Base-by-base conservation (phyloP, 2,113 vertebrate genomes). In the Varanus salvator region DNA sequence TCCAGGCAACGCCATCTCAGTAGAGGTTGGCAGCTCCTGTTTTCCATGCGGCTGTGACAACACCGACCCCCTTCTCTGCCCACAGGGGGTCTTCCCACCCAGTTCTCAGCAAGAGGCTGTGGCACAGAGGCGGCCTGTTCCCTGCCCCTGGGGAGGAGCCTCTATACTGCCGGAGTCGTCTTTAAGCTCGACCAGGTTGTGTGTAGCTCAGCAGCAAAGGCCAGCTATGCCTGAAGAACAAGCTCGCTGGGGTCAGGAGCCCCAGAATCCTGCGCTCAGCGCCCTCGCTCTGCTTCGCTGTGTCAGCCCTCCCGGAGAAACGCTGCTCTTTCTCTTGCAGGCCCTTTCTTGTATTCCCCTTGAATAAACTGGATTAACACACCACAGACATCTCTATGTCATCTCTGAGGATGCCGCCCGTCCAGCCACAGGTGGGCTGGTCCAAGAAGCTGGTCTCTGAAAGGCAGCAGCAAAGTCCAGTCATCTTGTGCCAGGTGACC, bases 231-330 rank as follows among this genome's bases (percentile, higher is more conserved):
- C 54, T 27, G 44, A 78, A 31, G 29, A 27, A 12, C 23, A 64
- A 87, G 84, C 19, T 27, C 6, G 29, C 25, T 11, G 27, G 84
- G 72, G n/a, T 23, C 71, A 6, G 38, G 12, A 0, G 29, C 19
- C 68, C 31, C 50, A 38, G 44, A 44, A 48, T 48, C n/a, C 27
- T 25, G 6, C n/a, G 21, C 69, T 74, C 31, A 15, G 27, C 3
- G 0, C 76, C 1, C 0, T 50, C 25, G 15, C 27, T 9, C 21
- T n/a, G 2, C 34, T 27, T 17, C 5, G 11, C 31, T 23, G 6
- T 74, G 31, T 25, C 8, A 8, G 15, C 75, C 8, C 31, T 50
- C 1, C 34, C 0, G 8, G 6, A 34, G 23, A 19, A n/a, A 2
- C 1, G 23, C 54, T 9, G n/a, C 9, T n/a, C 72, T n/a, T 64